A percentile compares a stretch with the other conserved stretches of the same genome.
Conservation (phyloP, 1,140 invertebrate species). For the Aradophagus sp. region DNA sequence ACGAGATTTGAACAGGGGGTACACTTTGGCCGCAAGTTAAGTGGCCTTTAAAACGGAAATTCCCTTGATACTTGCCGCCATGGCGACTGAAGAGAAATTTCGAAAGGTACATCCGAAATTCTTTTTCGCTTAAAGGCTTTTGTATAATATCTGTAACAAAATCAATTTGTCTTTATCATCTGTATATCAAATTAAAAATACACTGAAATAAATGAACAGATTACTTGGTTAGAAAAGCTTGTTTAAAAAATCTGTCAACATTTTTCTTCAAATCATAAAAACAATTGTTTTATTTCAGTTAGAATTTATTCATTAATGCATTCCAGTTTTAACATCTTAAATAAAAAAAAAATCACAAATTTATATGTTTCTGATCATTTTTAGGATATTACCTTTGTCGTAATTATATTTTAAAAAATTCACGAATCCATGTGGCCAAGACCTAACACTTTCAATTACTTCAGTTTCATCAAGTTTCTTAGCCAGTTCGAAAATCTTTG, state of each 20-base stretch:
- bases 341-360: too few relatives aligned
- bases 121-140: conserved; percentile 67
- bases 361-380: too few relatives aligned
- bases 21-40: conserved; percentile 78
- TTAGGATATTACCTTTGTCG: conserved; percentile 64
- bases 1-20: conserved; percentile 77
- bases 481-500: conserved; percentile 77
- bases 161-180: too few relatives aligned
- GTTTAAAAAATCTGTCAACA: too few relatives aligned
- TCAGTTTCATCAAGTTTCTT: conserved; percentile 75
- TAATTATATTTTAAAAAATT: conserved; percentile 77
- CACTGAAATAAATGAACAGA: too few relatives aligned
- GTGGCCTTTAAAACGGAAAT: conserved; percentile 79
- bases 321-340: too few relatives aligned
- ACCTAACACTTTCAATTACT: conserved; percentile 76
- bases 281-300: too few relatives aligned
- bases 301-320: too few relatives aligned
- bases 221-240: too few relatives aligned
- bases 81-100: conserved; percentile 82
- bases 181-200: too few relatives aligned
- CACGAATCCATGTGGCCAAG: conserved; percentile 80
- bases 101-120: conserved; percentile 79
- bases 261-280: too few relatives aligned
- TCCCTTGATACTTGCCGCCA: conserved; percentile 81
- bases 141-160: conserved; percentile 59